Percentiles rank a stretch among this genome's conserved stretches.
Evolutionary conservation across 2,797 vertebrate genomes (phyloP).

Genomic region (Huso huso): DNA sequence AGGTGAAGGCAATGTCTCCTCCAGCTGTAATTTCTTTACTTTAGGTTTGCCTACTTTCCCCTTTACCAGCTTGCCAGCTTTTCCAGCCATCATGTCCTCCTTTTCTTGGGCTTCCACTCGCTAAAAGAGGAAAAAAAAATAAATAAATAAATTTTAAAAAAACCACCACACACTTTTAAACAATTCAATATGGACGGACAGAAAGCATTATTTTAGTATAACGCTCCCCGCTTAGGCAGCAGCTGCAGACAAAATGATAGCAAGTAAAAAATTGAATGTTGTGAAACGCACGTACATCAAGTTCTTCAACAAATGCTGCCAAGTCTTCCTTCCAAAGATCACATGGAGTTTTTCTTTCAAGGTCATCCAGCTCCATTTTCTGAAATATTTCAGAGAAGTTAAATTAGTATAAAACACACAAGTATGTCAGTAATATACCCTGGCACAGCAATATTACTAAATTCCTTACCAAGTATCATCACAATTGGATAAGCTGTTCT

Average conservation of each 20-base stretch:
- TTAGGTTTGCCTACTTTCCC: conserved; percentile 95
- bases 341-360: conserved; percentile 75
- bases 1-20: conserved; percentile 88
- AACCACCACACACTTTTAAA: neutral
- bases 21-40: conserved; percentile 83
- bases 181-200: no score
- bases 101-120: conserved; percentile 81
- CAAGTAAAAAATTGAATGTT: no score
- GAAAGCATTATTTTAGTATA: no score
- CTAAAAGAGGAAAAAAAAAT: conserved; percentile 46
- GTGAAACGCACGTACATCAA: conserved; percentile 69
- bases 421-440: no score
- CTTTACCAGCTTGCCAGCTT: conserved; percentile 79
- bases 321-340: conserved; percentile 96
- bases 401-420: no score
- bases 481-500: no score
- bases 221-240: no score
- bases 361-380: conserved; percentile 78
- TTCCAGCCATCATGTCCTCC: conserved; percentile 71
- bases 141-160: neutral
- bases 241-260: no score
- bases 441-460: neutral
- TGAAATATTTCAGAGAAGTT: conserved; percentile 38
- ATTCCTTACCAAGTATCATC: neutral
- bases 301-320: conserved; percentile 85